Base-by-base conservation (phyloP, 2,888 invertebrate genomes). In the Minunthozetes semirufus region DNA sequence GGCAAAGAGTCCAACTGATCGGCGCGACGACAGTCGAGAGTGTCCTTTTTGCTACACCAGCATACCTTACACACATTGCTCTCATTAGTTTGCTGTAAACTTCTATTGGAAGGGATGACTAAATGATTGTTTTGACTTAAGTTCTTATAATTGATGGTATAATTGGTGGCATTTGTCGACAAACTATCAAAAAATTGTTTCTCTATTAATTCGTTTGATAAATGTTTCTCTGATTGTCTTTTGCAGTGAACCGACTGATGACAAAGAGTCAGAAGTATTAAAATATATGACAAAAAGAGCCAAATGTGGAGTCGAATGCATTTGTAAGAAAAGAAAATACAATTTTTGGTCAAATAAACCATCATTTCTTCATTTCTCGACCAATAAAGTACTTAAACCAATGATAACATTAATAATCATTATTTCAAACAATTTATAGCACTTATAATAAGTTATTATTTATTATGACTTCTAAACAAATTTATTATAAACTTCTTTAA, bases 1-100 rank as follows among this genome's bases (percentile, higher is more conserved):
- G 77, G 77, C 27, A 77, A 74, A 15, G 76, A 53, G 25, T 74
- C 71, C 63, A 77, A 56, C 17, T 75, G 74, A 42, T 76, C 71
- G 15, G 73, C 25, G 42, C 77, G 68, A 33, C 75, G 74, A 19
- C 77, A 77, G 0, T 72, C 72, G 9, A 77, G 73, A 17, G 74
- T 74, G 1, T 76, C 76, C 13, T 73, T 29, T 9, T 73, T 71
- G 22, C 73, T 76, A 70, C 77, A 77, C 33, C 77, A 77, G 13
- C 19, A 25, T 13, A 66, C 73, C 1, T 72, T 76, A 19, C 77
- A 77, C 22, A 76, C 77, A 1, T 42, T 46, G 46, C n/a, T 68
- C 1, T 17, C 33, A 61, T 29, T 8, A 3, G 15, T 61, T n/a
- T 33, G 27, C 17, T 9, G 13, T 11, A 4, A 17, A 15, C 29